Percentiles rank a stretch among this genome's conserved stretches.
These are phyloP conservation scores for Neolamprologus variostigma DNA, from an alignment of 2,113 vertebrate species.

Conservation along the genomic window DNA sequence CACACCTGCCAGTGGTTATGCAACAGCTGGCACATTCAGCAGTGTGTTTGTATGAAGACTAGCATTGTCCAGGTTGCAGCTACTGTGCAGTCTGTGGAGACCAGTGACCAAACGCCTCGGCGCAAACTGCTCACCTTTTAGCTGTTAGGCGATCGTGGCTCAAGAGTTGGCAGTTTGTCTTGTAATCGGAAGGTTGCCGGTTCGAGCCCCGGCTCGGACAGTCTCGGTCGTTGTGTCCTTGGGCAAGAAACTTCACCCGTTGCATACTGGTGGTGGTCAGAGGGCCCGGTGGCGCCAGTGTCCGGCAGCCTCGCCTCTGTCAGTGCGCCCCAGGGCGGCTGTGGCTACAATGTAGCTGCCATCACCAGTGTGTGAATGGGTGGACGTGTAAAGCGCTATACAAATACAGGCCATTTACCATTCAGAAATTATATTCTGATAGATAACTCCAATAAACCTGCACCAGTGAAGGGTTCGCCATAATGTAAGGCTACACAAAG, in stretches of 20 bases:
- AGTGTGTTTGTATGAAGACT: not conserved
- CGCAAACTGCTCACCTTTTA: not conserved
- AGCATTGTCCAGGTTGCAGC: not conserved
- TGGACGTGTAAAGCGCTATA: not conserved
- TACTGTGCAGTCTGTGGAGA: not conserved
- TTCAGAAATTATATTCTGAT: not conserved
- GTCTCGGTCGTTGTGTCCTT: not conserved
- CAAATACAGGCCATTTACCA: not conserved
- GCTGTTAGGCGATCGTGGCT: accelerated
- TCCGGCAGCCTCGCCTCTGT: not conserved
- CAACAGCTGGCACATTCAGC: not conserved
- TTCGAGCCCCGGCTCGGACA: accelerated
- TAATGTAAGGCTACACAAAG: not conserved
- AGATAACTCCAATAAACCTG: not conserved
- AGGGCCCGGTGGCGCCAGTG: accelerated
- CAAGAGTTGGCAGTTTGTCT: accelerated
- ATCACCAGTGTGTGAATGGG: not conserved
- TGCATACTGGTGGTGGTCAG: not conserved
- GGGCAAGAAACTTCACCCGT: accelerated
- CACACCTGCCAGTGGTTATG: not conserved
- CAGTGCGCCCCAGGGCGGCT: accelerated
- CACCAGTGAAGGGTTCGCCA: not conserved
- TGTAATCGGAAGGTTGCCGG: accelerated
- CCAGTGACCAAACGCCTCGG: not conserved
- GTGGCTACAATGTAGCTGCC: not conserved